Evolutionary conservation across 2,888 invertebrate species (phyloP), one percentile per base, ranked within the genome.

Genomic region (Papilio gigon): DNA sequence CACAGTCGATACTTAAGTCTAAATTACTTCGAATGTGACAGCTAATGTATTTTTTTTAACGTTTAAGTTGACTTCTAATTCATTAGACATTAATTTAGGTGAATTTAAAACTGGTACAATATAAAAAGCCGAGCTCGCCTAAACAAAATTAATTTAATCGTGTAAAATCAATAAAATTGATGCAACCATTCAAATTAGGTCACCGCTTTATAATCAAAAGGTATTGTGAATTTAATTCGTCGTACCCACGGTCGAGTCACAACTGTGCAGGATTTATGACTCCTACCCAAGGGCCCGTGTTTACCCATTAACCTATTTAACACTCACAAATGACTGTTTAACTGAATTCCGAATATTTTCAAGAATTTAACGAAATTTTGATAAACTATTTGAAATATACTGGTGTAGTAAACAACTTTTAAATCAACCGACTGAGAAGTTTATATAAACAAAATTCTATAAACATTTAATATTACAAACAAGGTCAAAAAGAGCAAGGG

Each of bases 181-280:
- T 62, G 68, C 62, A 63, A 14, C 40, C 35, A 59, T 59, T 35
- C 42, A 47, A 68, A 63, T 58, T 58, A 58, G 63, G 68, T 22
- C 62, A 17, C 56, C 27, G 33, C 6, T 63, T 63, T 63, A 58
- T 58, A 58, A 63, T 44, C 44, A 63, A 63, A 63, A 62, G 33
- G 58, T 68, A 68, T 63, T 68, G 44, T 33, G 68, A 68, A 68
- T 68, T 58, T 59, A 58, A 63, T 68, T 68, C 63, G 63, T 30
- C 35, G 68, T 37, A 62, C 58, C 56, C 56, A 63, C 67, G 42
- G 56, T 40, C 63, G 68, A 44, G 68, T 68, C 68, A 68, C 58
- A 56, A n/a, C 33, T 35, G 35, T 44, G 37, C 27, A 44, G 47
- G 58, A 63, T 63, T 61, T 58, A 67, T 63, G 62, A 63, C 30